Evolutionary conservation across 2,888 invertebrate species (phyloP).

Genomic region (Drosophila meridiana): DNA sequence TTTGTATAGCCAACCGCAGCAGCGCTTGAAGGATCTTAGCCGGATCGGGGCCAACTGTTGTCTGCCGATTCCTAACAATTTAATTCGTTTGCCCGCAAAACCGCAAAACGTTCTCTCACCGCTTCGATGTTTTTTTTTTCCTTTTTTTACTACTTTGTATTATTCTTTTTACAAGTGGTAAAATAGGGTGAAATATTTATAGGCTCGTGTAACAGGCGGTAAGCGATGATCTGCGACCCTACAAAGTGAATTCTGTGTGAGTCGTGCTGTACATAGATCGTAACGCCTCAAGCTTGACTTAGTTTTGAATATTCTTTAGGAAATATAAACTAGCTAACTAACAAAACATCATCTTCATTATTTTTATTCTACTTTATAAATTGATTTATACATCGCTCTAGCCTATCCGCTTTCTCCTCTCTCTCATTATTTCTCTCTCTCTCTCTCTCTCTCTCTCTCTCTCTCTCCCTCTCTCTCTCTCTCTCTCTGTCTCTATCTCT

Average conservation of each 20-base stretch:
- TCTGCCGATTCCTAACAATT: slow-evolving; percentile 24
- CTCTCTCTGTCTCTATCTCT: too few species aligned
- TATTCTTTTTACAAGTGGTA: background rate
- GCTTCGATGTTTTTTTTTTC: slow-evolving; percentile 10
- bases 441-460: too few species aligned
- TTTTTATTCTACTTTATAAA: too few species aligned
- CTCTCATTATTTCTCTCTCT: too few species aligned
- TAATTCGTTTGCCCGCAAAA: slow-evolving; percentile 30
- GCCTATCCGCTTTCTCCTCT: too few species aligned
- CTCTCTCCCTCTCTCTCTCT: too few species aligned
- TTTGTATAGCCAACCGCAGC: slow-evolving; percentile 53
- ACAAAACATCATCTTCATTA: too few species aligned
- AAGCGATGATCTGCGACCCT: background rate
- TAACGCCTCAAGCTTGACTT: background rate
- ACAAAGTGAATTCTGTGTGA: background rate
- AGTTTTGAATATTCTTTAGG: background rate
- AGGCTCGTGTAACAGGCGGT: background rate
- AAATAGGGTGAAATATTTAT: background rate
- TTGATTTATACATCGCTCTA: too few species aligned
- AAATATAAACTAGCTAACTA: background rate
- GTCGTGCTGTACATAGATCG: background rate
- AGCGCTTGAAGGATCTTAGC: slow-evolving; percentile 27
- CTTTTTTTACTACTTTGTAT: background rate
- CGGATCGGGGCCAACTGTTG: slow-evolving; percentile 45
- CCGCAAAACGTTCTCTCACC: slow-evolving; percentile 57